Evolutionary conservation across 2,888 invertebrate genomes (phyloP), one percentile per base, ranked within the genome.

Genomic region (Cosmia trapezina): DNA sequence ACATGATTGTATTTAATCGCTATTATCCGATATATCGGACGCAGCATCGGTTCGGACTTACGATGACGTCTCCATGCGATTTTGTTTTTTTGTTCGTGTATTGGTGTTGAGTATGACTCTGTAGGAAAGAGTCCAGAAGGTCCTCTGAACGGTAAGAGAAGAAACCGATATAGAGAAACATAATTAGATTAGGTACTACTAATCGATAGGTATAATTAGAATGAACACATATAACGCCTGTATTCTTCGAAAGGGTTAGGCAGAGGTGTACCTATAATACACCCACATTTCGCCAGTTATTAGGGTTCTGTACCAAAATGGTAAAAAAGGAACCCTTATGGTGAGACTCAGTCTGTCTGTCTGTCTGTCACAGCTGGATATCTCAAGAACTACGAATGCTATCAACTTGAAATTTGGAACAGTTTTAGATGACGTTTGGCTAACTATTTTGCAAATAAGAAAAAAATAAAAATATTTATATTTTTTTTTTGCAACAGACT

Each of bases 1-100:
- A 81, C 82, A 76, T 81, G 86, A 88, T 86, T 88, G 84, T 84
- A 87, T 86, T 85, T 88, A 87, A 90, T 89, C 86, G 84, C 82
- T 83, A 72, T 65, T 57, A 75, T 73, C 37, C 73, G 60, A 76
- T 71, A 22, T 57, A 70, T 70, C 71, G 67, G 22, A 60, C 43
- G 59, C 9, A 60, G 28, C 37, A 45, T 72, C 57, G 47, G 37
- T 7, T 70, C 53, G 64, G 49, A 45, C 67, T 28, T 1, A 28
- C 28, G 28, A n/a, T 28, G 51, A 69, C 49, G 7, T 61, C 61
- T 47, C 54, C 60, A 66, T 67, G 33, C 72, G 62, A 9, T 54
- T 70, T 56, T 54, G 28, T 49, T 66, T 45, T 67, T 57, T 68
- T 11, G 28, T 17, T 51, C 14, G 22, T 51, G 22, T 51, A 19